Percentiles rank a stretch among this genome's conserved stretches.
phyloP scores from a whole-genome alignment of 2,113 vertebrate genomes.

The Atrichornis clamosus region DNA sequence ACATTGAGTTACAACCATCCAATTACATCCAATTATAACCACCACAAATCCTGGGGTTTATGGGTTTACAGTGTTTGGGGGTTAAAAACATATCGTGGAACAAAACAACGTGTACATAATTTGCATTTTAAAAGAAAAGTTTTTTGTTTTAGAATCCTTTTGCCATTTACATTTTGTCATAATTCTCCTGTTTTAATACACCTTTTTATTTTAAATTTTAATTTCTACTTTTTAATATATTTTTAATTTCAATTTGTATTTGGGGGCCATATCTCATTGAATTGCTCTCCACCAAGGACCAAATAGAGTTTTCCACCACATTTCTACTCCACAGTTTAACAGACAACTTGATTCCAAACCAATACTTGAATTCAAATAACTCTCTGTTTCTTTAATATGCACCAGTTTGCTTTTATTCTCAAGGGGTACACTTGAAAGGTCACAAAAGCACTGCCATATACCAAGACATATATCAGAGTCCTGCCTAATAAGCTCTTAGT shows the following conservation, averaged over 20 bases:
- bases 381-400: not conserved
- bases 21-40: not conserved
- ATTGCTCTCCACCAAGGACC: not conserved
- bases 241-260: not conserved
- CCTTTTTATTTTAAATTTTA: not conserved
- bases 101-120: not conserved
- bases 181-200: not conserved
- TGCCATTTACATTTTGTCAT: not conserved
- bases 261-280: not conserved
- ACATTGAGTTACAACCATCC: too few relatives aligned
- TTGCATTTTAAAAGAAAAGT: not conserved
- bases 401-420: not conserved
- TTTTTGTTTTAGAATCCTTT: not conserved
- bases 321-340: not conserved
- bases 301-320: not conserved
- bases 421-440: not conserved
- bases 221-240: too few relatives aligned
- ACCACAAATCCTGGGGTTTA: not conserved
- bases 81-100: not conserved
- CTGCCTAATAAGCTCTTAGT: not conserved
- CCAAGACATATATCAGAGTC: not conserved
- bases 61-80: not conserved
- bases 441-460: not conserved
- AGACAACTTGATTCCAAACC: not conserved
- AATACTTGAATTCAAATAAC: not conserved